Evolutionary conservation across 2,113 vertebrate species (phyloP), one percentile per base, ranked within the genome.

Genomic region (Osmerus eperlanus): DNA sequence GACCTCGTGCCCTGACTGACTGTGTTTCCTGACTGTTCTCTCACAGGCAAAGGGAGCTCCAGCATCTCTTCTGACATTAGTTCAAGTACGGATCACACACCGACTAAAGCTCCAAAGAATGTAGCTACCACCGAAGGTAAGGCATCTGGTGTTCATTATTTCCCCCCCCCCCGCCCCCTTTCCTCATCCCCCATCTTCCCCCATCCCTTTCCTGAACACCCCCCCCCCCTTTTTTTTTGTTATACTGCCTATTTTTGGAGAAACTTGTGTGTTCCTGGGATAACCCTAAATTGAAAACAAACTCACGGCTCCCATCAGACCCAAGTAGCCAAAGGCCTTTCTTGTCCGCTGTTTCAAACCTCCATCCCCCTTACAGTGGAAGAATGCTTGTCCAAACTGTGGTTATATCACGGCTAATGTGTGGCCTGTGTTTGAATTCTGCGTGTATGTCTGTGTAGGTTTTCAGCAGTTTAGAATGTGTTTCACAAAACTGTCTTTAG

Each of bases 1-100:
- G 41, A 47, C 41, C 41, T 47, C 41, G 8, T 47, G 41, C 41
- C 9, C 41, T 47, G 41, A 47, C 41, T 47, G 41, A 47, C 41
- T 12, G 7, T 47, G 41, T 47, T 65, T 79, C 58, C 70, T 59
- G 58, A 60, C 13, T 16, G 68, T 73, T 64, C 62, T 66, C 84
- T 60, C 58, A 65, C 85, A 99, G 97, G 96, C 94, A 99, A 99
- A 94, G 96, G 96, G 88, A 98, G 97, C 93, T 99, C 97, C 91
- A 99, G 97, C 94, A 95, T 99, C 93, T 99, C 97, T 89, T 99
- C 97, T 86, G 97, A 99, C 93, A 93, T 99, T 92, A 99, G 97
- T 91, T 99, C 97, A 79, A 95, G 96, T 91, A 99, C 97, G 29
- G 97, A 99, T 94, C 96, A 96, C 87, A 98, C 97, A 4, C 94